Conservation (phyloP, 2,888 invertebrate species). For the Netelia melanura region DNA sequence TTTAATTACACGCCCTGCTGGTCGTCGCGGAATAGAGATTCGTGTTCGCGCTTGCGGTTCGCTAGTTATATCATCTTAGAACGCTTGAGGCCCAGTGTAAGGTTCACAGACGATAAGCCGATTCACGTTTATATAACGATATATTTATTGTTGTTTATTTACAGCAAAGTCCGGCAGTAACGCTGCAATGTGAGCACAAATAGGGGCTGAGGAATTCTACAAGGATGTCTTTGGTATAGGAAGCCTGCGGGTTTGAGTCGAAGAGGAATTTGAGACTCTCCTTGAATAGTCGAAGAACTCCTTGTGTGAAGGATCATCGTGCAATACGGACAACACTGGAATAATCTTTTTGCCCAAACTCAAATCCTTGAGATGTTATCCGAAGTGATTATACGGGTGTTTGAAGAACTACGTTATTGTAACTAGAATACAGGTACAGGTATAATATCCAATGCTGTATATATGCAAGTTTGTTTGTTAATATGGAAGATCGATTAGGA, state of each 20-base stretch:
- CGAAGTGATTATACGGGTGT: not conserved
- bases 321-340: constrained; percentile 40
- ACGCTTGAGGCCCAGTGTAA: not conserved
- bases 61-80: not conserved
- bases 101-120: not conserved
- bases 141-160: constrained; percentile 1
- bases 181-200: constrained; percentile 45
- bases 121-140: not conserved
- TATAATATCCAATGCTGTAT: no score
- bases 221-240: not conserved
- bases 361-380: not conserved
- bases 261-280: not conserved
- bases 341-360: constrained; percentile 13
- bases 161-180: not conserved
- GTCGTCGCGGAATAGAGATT: not conserved
- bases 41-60: constrained; percentile 46
- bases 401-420: not conserved
- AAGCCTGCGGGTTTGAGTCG: constrained; percentile 31
- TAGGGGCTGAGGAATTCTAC: constrained; percentile 14
- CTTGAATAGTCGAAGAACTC: not conserved
- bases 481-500: no score
- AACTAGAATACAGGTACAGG: not conserved
- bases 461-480: no score
- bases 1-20: constrained; percentile 43
- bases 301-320: not conserved